Evolutionary conservation across 2,113 vertebrate genomes (phyloP).

Genomic region (Microtus montanus): DNA sequence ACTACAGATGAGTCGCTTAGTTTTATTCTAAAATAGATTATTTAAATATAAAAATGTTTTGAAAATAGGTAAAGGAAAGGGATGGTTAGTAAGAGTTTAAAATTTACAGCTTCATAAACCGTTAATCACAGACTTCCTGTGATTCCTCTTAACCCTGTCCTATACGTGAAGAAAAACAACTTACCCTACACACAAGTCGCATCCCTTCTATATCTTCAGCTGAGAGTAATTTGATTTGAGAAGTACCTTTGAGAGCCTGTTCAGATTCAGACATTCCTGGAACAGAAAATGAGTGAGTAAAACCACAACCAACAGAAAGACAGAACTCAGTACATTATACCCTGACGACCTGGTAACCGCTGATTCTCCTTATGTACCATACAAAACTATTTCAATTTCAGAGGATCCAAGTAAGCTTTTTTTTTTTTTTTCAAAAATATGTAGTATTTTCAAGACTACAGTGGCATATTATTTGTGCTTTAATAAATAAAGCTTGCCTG

Average conservation of each 20-base stretch:
- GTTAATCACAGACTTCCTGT: slow-evolving; percentile 11
- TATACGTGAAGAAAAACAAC: background rate
- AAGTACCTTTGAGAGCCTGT: slow-evolving; percentile 97
- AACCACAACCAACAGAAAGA: slow-evolving; percentile 1
- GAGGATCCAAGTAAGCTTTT: background rate
- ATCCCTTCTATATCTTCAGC: slow-evolving; percentile 97
- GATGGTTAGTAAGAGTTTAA: background rate
- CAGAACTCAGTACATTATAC: background rate
- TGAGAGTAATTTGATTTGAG: slow-evolving; percentile 97
- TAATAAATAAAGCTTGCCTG: too few relatives aligned
- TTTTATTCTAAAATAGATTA: background rate
- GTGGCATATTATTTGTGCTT: too few relatives aligned
- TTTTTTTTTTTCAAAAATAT: background rate
- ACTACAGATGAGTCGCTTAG: background rate
- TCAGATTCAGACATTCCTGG: slow-evolving; percentile 98
- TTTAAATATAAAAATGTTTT: slow-evolving; percentile 9
- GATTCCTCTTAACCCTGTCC: background rate
- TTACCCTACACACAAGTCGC: slow-evolving; percentile 95
- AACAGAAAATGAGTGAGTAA: slow-evolving; percentile 54
- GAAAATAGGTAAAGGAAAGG: background rate
- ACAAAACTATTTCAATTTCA: background rate
- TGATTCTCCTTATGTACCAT: background rate
- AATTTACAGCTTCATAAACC: background rate
- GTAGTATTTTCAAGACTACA: slow-evolving; percentile 1
- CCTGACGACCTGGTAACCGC: background rate